A percentile compares a stretch with the other conserved stretches of the same genome.
Evolutionary conservation across 2,113 vertebrate species (phyloP).

Genomic region (Mystacornis crossleyi): DNA sequence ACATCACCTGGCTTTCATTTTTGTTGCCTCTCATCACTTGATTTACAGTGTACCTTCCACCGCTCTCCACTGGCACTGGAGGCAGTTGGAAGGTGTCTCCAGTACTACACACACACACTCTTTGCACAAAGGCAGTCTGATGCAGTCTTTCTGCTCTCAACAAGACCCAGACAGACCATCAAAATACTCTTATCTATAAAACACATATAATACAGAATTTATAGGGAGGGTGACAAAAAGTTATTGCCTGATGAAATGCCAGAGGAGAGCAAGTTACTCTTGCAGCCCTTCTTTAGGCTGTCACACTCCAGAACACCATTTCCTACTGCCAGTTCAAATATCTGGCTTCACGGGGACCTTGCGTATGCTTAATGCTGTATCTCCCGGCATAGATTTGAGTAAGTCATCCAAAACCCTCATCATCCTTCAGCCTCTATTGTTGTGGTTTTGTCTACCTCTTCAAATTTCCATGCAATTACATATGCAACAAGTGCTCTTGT

Average conservation of each 20-base stretch:
- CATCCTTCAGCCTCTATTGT: neutral
- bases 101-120: neutral
- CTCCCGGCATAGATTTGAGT: neutral
- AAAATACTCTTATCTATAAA: neutral
- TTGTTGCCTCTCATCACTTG: neutral
- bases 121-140: neutral
- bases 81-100: neutral
- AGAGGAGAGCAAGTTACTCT: neutral
- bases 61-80: neutral
- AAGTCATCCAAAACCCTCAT: neutral
- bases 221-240: neutral
- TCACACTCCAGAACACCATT: neutral
- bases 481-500: neutral
- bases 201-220: neutral
- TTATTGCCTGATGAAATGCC: neutral
- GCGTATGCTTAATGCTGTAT: fast-evolving
- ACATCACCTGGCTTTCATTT: neutral
- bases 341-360: neutral
- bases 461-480: neutral
- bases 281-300: neutral
- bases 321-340: neutral
- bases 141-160: neutral
- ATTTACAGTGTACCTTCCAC: neutral
- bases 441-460: neutral
- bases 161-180: neutral